Evolutionary conservation across 2,888 invertebrate species (phyloP), one percentile per base, ranked within the genome.

Genomic region (Sinhomidia bicolor): DNA sequence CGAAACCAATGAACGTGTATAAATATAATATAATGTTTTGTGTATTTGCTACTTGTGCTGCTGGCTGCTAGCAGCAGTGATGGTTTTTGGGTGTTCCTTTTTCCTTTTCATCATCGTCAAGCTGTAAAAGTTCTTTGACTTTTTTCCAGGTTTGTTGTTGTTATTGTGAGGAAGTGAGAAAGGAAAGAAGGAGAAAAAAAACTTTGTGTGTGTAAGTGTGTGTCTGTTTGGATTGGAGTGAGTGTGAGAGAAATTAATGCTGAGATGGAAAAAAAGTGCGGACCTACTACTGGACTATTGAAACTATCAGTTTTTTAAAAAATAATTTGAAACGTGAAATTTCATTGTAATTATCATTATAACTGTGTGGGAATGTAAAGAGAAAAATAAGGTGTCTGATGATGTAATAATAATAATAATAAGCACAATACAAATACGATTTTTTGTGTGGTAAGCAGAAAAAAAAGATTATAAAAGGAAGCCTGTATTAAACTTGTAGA

Each of bases 1-100:
- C 57, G 5, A n/a, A 12, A n/a, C 7, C 4, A 20, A 57, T 57
- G 57, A 20, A 20, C 20, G 57, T n/a, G n/a, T n/a, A n/a, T n/a
- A n/a, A n/a, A n/a, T n/a, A n/a, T n/a, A n/a, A n/a, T n/a, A n/a
- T n/a, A n/a, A 23, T 23, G 20, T 57, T 9, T 4, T 51, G 26
- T 60, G 12, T 60, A 60, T 60, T 23, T n/a, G n/a, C n/a, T n/a
- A n/a, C n/a, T n/a, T n/a, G n/a, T n/a, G n/a, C n/a, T n/a, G n/a
- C n/a, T n/a, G n/a, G n/a, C n/a, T n/a, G n/a, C n/a, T n/a, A 1
- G 17, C 7, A 23, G 26, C 23, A 5, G 26, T 3, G 9, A 68
- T 36, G 65, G 17, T 68, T 68, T 62, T 68, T 68, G 65, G 65
- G 65, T 68, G 65, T 68, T 68, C 65, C 65, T 68, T 32, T 68